Percentiles rank a stretch among this genome's conserved stretches.
These are phyloP conservation scores for Masticophis lateralis DNA, from an alignment of 2,797 vertebrate genomes.

Conservation along the genomic window DNA sequence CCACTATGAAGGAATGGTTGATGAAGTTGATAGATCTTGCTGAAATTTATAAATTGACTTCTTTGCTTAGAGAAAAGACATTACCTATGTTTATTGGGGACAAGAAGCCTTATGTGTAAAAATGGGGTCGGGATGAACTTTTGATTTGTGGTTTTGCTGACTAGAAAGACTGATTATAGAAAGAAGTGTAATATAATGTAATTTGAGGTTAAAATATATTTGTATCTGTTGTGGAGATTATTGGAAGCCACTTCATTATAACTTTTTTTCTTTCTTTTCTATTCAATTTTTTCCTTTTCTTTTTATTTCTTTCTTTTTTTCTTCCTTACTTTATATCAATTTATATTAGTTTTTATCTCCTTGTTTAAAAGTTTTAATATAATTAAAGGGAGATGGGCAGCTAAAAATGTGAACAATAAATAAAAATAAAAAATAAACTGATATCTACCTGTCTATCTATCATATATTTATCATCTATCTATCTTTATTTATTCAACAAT, in stretches of 20 bases:
- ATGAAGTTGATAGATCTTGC: background rate
- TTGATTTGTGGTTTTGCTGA: background rate
- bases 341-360: background rate
- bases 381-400: background rate
- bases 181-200: background rate
- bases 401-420: background rate
- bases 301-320: background rate
- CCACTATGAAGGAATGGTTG: background rate
- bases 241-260: background rate
- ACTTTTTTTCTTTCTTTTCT: background rate
- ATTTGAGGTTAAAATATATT: background rate
- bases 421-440: background rate
- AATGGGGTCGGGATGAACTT: background rate
- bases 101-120: background rate
- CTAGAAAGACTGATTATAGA: background rate
- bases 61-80: background rate
- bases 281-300: background rate
- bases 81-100: background rate
- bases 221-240: background rate
- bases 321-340: background rate
- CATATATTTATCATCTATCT: background rate
- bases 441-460: background rate
- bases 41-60: background rate
- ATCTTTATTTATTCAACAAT: background rate
- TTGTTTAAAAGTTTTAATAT: background rate